Percentiles rank a stretch among this genome's conserved stretches.
Conservation (phyloP, 2,888 invertebrate genomes). For the Aproaerema taeniolella region DNA sequence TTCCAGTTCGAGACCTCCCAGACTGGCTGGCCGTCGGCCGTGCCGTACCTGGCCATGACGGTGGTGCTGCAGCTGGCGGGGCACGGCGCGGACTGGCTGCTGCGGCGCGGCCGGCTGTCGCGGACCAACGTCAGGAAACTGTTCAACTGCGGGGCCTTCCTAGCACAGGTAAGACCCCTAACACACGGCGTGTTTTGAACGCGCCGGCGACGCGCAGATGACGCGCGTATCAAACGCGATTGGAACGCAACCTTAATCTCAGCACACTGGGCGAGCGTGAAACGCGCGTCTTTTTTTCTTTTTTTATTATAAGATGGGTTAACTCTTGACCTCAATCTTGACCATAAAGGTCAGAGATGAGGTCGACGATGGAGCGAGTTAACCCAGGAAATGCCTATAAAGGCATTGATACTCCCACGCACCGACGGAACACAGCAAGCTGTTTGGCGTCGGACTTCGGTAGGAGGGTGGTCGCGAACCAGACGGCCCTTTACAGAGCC, state of each 20-base stretch:
- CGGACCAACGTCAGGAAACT: slow-evolving; percentile 83
- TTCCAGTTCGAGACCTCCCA: slow-evolving; percentile 84
- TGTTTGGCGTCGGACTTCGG: no score
- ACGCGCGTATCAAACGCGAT: background rate
- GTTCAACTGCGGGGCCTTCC: slow-evolving; percentile 67
- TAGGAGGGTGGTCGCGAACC: no score
- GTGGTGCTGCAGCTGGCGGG: slow-evolving; percentile 88
- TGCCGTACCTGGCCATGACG: slow-evolving; percentile 94
- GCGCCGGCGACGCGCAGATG: background rate
- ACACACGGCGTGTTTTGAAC: background rate
- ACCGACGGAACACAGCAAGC: no score
- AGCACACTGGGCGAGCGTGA: background rate
- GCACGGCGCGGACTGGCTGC: slow-evolving; percentile 88
- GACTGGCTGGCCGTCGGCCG: slow-evolving; percentile 89
- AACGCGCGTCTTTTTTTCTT: no score
- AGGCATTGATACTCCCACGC: no score
- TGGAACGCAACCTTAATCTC: no score
- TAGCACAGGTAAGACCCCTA: slow-evolving; percentile 54
- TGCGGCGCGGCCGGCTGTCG: slow-evolving; percentile 79
- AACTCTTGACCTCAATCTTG: no score
- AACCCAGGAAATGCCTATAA: no score
- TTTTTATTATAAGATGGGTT: no score
- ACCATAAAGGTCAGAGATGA: no score
- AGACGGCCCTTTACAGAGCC: no score
- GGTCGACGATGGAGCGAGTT: no score